Conservation (phyloP, 1,140 invertebrate species). For the Aricia agestis region DNA sequence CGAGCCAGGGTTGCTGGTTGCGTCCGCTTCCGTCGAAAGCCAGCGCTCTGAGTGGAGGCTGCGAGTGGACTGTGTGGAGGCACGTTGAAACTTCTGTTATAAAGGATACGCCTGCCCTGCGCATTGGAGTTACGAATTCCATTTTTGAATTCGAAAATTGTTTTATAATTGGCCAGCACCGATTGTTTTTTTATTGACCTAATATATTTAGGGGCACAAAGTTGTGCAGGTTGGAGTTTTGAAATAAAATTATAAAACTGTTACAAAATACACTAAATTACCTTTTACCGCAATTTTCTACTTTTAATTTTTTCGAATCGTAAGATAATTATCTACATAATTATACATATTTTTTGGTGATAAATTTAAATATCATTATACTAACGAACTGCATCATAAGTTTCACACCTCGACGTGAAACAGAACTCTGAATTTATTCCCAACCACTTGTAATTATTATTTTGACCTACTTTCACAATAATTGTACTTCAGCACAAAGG, state of each 20-base stretch:
- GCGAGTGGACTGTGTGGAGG: slow-evolving; percentile 31
- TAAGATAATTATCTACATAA: too few relatives aligned
- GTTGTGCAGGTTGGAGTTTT: too few relatives aligned
- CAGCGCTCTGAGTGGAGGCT: slow-evolving; percentile 41
- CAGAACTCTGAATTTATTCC: too few relatives aligned
- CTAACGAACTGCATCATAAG: not conserved
- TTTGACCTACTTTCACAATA: too few relatives aligned
- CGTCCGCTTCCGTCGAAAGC: slow-evolving; percentile 36
- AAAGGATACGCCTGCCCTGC: slow-evolving; percentile 9
- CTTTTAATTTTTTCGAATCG: too few relatives aligned
- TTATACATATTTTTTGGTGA: not conserved
- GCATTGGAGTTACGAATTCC: slow-evolving; percentile 2
- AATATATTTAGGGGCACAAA: not conserved
- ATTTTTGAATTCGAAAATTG: not conserved
- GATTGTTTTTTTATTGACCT: not conserved
- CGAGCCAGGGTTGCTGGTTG: slow-evolving; percentile 44
- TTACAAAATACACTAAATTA: too few relatives aligned
- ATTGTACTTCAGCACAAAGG: too few relatives aligned
- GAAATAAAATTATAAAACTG: too few relatives aligned
- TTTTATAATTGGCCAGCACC: not conserved
- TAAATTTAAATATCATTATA: not conserved
- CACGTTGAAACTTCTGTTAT: slow-evolving; percentile 18
- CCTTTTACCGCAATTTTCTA: too few relatives aligned
- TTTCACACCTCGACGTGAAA: too few relatives aligned
- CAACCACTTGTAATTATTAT: too few relatives aligned